Evolutionary conservation across 1,140 invertebrate genomes (phyloP).

Genomic region (Phenacoccus solenopsis): DNA sequence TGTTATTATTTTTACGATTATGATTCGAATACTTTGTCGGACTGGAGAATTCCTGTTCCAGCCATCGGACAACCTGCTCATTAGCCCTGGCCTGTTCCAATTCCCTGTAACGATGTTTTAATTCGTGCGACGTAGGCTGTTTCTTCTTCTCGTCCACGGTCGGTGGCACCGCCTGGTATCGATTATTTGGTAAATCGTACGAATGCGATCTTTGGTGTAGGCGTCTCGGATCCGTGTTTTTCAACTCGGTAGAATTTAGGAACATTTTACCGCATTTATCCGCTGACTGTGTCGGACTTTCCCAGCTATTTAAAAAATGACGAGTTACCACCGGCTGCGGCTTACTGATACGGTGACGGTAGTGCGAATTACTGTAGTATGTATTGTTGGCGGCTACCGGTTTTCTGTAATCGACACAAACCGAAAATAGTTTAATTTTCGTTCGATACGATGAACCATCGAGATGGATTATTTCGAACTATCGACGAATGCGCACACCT

Average conservation of each 20-base stretch:
- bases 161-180: neutral
- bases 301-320: conserved; percentile 22
- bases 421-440: no score
- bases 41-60: conserved; percentile 41
- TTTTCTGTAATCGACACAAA: neutral
- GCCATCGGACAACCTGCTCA: conserved; percentile 47
- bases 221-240: conserved; percentile 30
- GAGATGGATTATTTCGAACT: no score
- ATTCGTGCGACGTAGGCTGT: conserved; percentile 39
- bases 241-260: conserved; percentile 22
- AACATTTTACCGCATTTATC: conserved; percentile 22
- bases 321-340: neutral
- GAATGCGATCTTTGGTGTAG: conserved; percentile 28
- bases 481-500: conserved; percentile 23
- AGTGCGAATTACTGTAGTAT: neutral
- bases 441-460: no score
- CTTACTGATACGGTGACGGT: neutral
- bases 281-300: conserved; percentile 26
- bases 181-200: conserved; percentile 7
- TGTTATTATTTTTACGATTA: conserved; percentile 18
- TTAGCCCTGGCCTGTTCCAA: conserved; percentile 55
- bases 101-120: conserved; percentile 51
- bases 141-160: conserved; percentile 19
- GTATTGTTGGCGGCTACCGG: neutral
- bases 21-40: conserved; percentile 23